Conservation (phyloP, 2,888 invertebrate genomes). For the Oxyscelio sp. region DNA sequence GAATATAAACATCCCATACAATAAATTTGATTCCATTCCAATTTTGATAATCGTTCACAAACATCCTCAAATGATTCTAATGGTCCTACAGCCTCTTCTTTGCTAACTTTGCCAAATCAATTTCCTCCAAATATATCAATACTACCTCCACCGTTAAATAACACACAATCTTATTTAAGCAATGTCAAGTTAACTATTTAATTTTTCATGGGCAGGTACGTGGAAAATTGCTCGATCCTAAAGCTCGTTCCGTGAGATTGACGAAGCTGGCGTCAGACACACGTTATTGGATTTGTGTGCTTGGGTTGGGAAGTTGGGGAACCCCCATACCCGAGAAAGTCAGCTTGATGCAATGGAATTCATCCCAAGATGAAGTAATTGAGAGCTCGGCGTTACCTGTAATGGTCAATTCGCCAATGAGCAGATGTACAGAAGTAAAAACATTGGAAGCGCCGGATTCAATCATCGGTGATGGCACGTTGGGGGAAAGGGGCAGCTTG, state of each 20-base stretch:
- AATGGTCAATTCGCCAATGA: slow-evolving; percentile 92
- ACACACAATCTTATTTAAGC: no score
- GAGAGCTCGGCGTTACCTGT: slow-evolving; percentile 90
- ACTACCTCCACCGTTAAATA: no score
- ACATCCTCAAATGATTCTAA: no score
- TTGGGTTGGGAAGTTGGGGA: slow-evolving; percentile 94
- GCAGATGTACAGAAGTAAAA: slow-evolving; percentile 93
- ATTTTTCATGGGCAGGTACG: slow-evolving; percentile 92
- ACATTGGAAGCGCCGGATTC: slow-evolving; percentile 93
- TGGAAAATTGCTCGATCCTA: slow-evolving; percentile 93
- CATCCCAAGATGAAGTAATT: slow-evolving; percentile 90
- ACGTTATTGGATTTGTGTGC: slow-evolving; percentile 95
- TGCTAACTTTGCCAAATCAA: no score
- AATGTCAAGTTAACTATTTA: slow-evolving; percentile 4
- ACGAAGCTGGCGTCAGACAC: slow-evolving; percentile 94
- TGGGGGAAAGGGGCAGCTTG: slow-evolving; percentile 92
- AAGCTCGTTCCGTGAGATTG: slow-evolving; percentile 93
- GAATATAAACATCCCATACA: no score
- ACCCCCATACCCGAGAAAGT: slow-evolving; percentile 89
- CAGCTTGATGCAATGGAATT: slow-evolving; percentile 84
- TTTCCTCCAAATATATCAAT: no score
- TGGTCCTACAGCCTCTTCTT: no score
- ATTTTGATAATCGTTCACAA: no score
- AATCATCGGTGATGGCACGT: slow-evolving; percentile 89
- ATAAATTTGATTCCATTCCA: no score